Percentiles rank a stretch among this genome's conserved stretches.
These are phyloP conservation scores for Antennarius maculatus DNA, from an alignment of 2,797 vertebrate genomes.

Conservation along the genomic window DNA sequence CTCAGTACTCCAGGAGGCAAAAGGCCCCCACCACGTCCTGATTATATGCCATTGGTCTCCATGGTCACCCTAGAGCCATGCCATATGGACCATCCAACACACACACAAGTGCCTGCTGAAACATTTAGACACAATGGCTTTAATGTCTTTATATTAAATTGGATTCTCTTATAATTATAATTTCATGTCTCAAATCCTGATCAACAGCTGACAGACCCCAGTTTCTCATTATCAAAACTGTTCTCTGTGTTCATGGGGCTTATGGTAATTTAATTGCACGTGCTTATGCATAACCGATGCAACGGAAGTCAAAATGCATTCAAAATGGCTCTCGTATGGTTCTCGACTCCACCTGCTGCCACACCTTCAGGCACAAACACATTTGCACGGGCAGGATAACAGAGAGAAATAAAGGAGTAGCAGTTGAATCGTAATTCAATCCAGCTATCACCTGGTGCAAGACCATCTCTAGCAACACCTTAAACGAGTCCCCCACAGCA, in stretches of 20 bases:
- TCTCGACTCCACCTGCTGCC: conserved; percentile 17
- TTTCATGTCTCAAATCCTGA: conserved; percentile 30
- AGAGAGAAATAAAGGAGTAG: conserved; percentile 39
- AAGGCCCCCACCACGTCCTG: conserved; percentile 28
- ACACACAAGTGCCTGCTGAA: conserved; percentile 1
- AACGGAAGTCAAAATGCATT: background rate
- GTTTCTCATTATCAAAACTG: conserved; percentile 32
- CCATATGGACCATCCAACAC: conserved; percentile 48
- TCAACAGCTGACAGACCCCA: conserved; percentile 6
- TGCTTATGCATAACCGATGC: conserved; percentile 16
- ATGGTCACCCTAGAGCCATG: conserved; percentile 55
- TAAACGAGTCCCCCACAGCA: conserved; percentile 64
- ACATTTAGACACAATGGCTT: conserved; percentile 6
- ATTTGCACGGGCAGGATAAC: conserved; percentile 21
- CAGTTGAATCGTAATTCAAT: conserved; percentile 50
- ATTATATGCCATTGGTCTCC: conserved; percentile 64
- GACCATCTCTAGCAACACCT: conserved; percentile 57
- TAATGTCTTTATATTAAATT: conserved; percentile 20
- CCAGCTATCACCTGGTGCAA: conserved; percentile 32
- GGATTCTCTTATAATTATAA: conserved; percentile 26
- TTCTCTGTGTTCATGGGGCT: conserved; percentile 7
- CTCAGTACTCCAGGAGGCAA: conserved; percentile 4
- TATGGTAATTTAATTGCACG: conserved; percentile 5
- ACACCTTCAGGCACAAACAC: background rate
- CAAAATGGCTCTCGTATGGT: conserved; percentile 21